These are phyloP conservation scores for Lepetodrilus schrolli DNA, from an alignment of 2,888 invertebrate species.

Conservation along the genomic window DNA sequence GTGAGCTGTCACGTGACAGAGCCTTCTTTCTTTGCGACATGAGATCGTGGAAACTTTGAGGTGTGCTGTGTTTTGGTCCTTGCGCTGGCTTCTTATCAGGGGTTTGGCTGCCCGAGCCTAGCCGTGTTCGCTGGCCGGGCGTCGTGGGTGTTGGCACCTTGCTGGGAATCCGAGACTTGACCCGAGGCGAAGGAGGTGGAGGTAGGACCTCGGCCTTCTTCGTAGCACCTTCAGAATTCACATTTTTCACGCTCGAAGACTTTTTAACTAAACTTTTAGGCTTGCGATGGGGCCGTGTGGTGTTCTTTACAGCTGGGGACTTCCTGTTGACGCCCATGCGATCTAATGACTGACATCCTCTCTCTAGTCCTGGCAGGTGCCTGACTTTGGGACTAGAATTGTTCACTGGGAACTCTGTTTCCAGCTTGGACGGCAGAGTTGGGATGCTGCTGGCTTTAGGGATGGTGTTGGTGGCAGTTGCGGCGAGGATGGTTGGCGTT, in stretches of 20 bases:
- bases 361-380: slow-evolving; percentile 54
- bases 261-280: slow-evolving; percentile 4
- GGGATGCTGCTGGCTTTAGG: slow-evolving; percentile 33
- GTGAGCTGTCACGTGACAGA: slow-evolving; percentile 18
- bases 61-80: slow-evolving; percentile 23
- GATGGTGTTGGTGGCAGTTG: slow-evolving; percentile 37
- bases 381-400: slow-evolving; percentile 69
- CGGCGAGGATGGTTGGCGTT: slow-evolving; percentile 37
- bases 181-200: neutral
- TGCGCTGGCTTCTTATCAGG: slow-evolving; percentile 32
- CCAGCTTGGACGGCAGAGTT: slow-evolving; percentile 56
- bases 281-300: neutral
- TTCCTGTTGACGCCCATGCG: slow-evolving; percentile 19
- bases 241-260: neutral
- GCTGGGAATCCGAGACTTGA: neutral
- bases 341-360: slow-evolving; percentile 44
- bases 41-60: slow-evolving; percentile 17
- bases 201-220: neutral
- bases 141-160: neutral
- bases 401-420: slow-evolving; percentile 71
- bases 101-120: slow-evolving; percentile 6
- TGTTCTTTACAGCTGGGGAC: neutral
- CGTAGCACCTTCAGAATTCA: neutral
- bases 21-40: slow-evolving; percentile 17
- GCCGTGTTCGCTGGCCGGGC: neutral